Evolutionary conservation across 37 sponge, comb jelly and placozoan genomes (phyloP).

Genomic region (Eunapius fragilis): DNA sequence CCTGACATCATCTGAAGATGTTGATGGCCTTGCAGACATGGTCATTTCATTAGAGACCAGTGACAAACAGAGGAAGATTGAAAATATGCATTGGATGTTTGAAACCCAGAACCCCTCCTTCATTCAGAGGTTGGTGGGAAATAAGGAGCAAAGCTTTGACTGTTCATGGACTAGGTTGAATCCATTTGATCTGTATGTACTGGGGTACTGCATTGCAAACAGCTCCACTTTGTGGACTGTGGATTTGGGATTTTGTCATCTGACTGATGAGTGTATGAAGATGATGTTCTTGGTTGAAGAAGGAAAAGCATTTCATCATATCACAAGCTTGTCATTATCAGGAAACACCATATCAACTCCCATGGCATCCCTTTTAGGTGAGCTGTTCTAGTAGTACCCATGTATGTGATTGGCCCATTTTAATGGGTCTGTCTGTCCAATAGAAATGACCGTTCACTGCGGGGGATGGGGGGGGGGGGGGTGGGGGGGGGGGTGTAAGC

Average conservation of each 20-base stretch:
- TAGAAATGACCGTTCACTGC: no score
- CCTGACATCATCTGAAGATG: not conserved
- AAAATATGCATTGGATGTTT: not conserved
- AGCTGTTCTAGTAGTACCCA: not conserved
- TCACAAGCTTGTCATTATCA: not conserved
- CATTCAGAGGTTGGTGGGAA: not conserved
- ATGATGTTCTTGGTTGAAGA: not conserved
- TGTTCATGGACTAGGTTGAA: not conserved
- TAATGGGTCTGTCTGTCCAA: no score
- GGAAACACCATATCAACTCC: not conserved
- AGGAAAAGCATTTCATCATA: not conserved
- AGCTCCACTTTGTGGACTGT: not conserved
- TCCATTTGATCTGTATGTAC: not conserved
- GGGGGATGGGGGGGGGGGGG: no score
- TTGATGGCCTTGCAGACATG: not conserved
- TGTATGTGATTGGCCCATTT: no score
- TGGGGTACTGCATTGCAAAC: not conserved
- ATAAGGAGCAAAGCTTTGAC: not conserved
- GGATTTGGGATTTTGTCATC: not conserved
- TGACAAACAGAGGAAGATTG: not conserved
- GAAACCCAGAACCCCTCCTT: not conserved
- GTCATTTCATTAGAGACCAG: not conserved
- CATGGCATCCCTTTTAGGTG: not conserved
- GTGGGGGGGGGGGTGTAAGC: no score
- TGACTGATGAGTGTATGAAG: not conserved